phyloP scores from a whole-genome alignment of 2,888 invertebrate species.

The Agrochola lychnidis region DNA sequence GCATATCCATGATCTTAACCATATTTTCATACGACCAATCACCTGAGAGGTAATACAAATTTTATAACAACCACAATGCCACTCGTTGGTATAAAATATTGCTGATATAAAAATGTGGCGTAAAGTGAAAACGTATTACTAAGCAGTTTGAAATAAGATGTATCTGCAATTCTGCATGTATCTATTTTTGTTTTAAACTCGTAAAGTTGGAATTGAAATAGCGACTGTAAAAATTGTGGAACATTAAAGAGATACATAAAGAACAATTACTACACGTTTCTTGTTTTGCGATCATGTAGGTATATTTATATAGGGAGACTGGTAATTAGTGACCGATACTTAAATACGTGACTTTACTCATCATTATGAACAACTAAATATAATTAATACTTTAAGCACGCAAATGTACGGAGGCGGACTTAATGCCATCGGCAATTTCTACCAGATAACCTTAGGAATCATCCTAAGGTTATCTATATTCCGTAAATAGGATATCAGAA shows the following conservation, averaged over 20 bases:
- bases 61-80: constrained; percentile 63
- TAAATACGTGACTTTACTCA: too few species aligned
- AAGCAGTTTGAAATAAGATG: constrained; percentile 37
- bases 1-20: constrained; percentile 77
- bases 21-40: constrained; percentile 75
- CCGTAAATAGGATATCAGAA: too few species aligned
- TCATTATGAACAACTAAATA: too few species aligned
- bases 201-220: constrained; percentile 27
- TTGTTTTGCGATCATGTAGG: background rate
- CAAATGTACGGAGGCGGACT: too few species aligned
- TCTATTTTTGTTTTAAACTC: constrained; percentile 34
- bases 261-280: background rate
- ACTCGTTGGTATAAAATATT: constrained; percentile 48
- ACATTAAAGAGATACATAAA: background rate
- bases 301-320: too few species aligned
- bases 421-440: too few species aligned
- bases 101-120: constrained; percentile 51
- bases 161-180: constrained; percentile 10
- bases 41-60: constrained; percentile 75
- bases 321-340: too few species aligned
- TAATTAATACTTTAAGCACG: too few species aligned
- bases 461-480: too few species aligned
- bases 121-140: constrained; percentile 53
- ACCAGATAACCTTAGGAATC: too few species aligned
- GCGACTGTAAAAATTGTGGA: constrained; percentile 19